These are phyloP conservation scores for Aurelia aurita complex sp. Pacific DNA, from an alignment of 30 jellyfish, hydroid and myxozoan genomes.

Conservation along the genomic window DNA sequence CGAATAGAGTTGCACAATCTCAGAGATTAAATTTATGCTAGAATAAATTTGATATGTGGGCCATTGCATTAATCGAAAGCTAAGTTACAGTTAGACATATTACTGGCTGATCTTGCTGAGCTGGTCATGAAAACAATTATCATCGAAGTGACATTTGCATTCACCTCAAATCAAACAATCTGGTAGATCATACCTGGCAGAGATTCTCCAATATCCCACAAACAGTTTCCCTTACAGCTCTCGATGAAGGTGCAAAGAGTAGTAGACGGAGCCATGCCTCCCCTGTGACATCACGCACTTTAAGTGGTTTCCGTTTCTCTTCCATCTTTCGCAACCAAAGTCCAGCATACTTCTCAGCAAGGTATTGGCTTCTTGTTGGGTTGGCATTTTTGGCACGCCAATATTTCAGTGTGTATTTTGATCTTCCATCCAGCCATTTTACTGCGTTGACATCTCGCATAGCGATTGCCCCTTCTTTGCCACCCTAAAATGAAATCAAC, in stretches of 20 bases:
- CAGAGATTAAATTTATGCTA: too few relatives aligned
- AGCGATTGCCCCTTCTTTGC: neutral
- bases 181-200: constrained; percentile 57
- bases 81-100: too few relatives aligned
- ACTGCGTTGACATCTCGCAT: constrained; percentile 39
- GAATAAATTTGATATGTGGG: too few relatives aligned
- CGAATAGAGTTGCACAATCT: too few relatives aligned
- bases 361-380: constrained; percentile 46
- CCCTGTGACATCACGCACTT: constrained; percentile 10
- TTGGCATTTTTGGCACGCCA: constrained; percentile 49
- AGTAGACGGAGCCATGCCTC: constrained; percentile 83
- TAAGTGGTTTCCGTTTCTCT: constrained; percentile 12
- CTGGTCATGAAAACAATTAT: too few relatives aligned
- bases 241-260: constrained; percentile 83
- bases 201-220: constrained; percentile 78
- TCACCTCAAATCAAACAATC: neutral
- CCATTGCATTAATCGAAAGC: too few relatives aligned
- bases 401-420: constrained; percentile 33
- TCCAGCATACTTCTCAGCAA: constrained; percentile 68
- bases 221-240: constrained; percentile 83
- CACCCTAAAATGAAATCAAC: too few relatives aligned
- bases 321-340: constrained; percentile 63
- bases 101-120: too few relatives aligned
- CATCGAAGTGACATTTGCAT: too few relatives aligned
- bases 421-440: constrained; percentile 52